Evolutionary conservation across 1,140 invertebrate species (phyloP).

Genomic region (Halotydeus destructor): DNA sequence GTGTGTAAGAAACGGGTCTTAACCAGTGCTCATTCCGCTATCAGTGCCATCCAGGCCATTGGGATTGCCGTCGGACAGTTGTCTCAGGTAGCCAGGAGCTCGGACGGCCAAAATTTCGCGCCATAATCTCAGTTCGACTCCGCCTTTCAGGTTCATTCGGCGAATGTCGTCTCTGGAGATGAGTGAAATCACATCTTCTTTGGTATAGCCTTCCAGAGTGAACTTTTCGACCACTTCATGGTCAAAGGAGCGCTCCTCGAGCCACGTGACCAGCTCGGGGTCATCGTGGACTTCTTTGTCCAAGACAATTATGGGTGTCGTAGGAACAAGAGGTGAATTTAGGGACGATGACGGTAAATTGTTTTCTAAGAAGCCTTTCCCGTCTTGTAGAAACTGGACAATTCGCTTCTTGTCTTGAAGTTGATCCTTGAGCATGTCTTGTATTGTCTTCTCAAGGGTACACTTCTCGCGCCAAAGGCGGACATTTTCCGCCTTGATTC

Average conservation of each 20-base stretch:
- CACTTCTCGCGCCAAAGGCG: slow-evolving; percentile 10
- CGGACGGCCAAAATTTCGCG: too few relatives aligned
- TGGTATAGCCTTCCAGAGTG: slow-evolving; percentile 58
- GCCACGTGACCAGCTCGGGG: slow-evolving; percentile 22
- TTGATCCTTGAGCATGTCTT: neutral
- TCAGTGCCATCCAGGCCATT: too few relatives aligned
- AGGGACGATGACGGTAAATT: too few relatives aligned
- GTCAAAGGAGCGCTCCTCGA: slow-evolving; percentile 21
- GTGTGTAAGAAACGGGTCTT: too few relatives aligned
- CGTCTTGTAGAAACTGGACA: too few relatives aligned
- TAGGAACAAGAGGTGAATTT: too few relatives aligned
- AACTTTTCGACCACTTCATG: slow-evolving; percentile 24
- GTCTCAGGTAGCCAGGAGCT: too few relatives aligned
- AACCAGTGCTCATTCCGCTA: too few relatives aligned
- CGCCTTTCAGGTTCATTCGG: slow-evolving; percentile 43
- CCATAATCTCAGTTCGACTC: slow-evolving; percentile 37
- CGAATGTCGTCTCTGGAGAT: slow-evolving; percentile 52
- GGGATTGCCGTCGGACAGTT: too few relatives aligned
- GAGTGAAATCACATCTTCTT: slow-evolving; percentile 49
- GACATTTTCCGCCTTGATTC: slow-evolving; percentile 11
- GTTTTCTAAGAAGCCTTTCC: too few relatives aligned
- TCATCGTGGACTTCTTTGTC: slow-evolving; percentile 17
- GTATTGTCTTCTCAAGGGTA: slow-evolving; percentile 13
- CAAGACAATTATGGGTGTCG: slow-evolving; percentile 8
- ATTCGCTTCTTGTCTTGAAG: slow-evolving; percentile 17